Percentiles rank a stretch among this genome's conserved stretches.
Evolutionary conservation across 1,140 invertebrate genomes (phyloP).

Genomic region (Lepidurus packardi): DNA sequence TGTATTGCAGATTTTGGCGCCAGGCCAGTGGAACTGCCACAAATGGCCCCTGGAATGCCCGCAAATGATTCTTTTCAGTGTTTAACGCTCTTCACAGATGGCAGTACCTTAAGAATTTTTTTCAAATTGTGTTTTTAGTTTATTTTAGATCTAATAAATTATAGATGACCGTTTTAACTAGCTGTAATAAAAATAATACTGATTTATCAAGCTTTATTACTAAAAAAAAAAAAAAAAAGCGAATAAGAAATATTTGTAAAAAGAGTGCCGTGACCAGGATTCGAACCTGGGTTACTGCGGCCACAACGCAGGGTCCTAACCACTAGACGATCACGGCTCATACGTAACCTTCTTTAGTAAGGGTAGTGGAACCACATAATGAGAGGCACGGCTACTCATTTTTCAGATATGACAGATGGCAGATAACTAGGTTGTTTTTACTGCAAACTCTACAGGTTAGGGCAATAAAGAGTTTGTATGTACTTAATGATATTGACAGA

Average conservation of each 20-base stretch:
- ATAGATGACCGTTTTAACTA: no score
- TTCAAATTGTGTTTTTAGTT: neutral
- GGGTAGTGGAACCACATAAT: neutral
- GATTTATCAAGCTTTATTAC: neutral
- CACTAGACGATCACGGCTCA: conserved; percentile 80
- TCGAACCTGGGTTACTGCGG: conserved; percentile 88
- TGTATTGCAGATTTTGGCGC: no score
- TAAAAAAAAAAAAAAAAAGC: neutral
- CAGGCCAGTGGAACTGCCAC: neutral
- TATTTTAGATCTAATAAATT: neutral
- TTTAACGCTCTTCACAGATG: neutral
- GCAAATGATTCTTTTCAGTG: neutral
- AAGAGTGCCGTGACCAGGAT: conserved; percentile 83
- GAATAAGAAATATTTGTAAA: conserved; percentile 30
- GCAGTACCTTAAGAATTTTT: neutral
- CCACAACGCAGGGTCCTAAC: conserved; percentile 88
- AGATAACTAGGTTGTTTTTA: no score
- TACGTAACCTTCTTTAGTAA: neutral
- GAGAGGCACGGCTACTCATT: no score
- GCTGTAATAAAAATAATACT: neutral
- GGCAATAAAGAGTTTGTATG: no score
- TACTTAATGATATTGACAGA: no score
- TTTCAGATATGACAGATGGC: no score
- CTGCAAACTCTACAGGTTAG: no score
- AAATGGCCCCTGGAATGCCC: neutral